Base-by-base conservation (phyloP, 2,888 invertebrate genomes). In the Spilarctia lutea region DNA sequence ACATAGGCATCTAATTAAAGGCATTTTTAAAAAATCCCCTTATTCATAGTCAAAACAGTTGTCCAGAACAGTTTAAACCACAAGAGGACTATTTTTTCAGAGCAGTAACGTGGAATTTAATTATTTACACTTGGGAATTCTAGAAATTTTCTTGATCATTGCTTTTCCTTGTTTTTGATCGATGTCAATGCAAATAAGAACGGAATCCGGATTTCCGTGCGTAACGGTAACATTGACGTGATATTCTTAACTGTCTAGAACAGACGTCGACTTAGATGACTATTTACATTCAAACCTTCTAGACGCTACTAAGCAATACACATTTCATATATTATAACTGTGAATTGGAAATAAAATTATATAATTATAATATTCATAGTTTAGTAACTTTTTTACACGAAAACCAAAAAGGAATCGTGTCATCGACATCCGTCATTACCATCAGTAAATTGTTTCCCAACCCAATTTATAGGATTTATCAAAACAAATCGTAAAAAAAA, bases 151-250 rank as follows among this genome's bases (percentile, higher is more conserved):
- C n/a, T 60, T 60, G 60, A 60, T 27, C 27, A 60, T n/a, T n/a
- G 10, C 60, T 27, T 60, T 60, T 60, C 27, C 60, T 60, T 60
- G 11, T n/a, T 60, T 60, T 60, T 60, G 13, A 60, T 27, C 27
- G n/a, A 13, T 27, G 13, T 60, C 60, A 60, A 60, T 60, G 13
- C 60, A 60, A 27, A 60, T n/a, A 60, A 27, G n/a, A 60, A 60
- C 60, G 60, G 45, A 33, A 35, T 56, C 56, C 69, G 56, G 69
- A 56, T 56, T 24, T 56, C 35, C 56, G 69, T 35, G 35, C 10
- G 56, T 52, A n/a, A 56, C 69, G 35, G 52, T 56, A 60, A 60
- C 27, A 27, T 60, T 60, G 60, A 27, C n/a, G 60, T 13, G 52
- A 27, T 60, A 60, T 60, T 60, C 27, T 60, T 60, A 52, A 52